A percentile compares a stretch with the other conserved stretches of the same genome.
phyloP scores from a whole-genome alignment of 2,888 invertebrate species.

The Morinoia aosen region DNA sequence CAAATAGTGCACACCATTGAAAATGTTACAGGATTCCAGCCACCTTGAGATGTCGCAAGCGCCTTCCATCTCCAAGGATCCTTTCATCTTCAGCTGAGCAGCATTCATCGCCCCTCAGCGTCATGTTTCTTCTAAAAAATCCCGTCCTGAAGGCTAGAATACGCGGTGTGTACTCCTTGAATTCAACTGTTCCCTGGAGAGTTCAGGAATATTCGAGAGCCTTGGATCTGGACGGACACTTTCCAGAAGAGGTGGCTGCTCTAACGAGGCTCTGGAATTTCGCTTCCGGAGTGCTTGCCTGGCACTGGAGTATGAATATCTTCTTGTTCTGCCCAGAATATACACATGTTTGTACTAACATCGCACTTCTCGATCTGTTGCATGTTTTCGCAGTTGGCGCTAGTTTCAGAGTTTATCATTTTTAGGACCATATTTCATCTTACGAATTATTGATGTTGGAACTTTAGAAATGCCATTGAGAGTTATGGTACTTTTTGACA shows the following conservation, averaged over 20 bases:
- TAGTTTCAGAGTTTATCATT: background rate
- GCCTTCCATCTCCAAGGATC: background rate
- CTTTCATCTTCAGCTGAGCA: background rate
- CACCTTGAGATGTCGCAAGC: background rate
- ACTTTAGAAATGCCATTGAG: no score
- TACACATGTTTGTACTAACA: background rate
- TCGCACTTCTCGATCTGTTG: background rate
- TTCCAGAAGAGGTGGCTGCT: background rate
- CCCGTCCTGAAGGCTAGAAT: background rate
- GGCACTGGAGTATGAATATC: background rate
- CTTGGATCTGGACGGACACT: background rate
- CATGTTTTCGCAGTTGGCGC: background rate
- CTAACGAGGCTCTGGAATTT: background rate
- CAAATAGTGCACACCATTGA: constrained; percentile 19
- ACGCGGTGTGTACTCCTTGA: background rate
- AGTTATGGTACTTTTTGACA: no score
- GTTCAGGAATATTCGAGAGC: background rate
- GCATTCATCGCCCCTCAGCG: background rate
- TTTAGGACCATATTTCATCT: background rate
- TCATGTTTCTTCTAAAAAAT: constrained; percentile 23
- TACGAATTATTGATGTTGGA: background rate
- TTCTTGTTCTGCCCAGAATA: background rate
- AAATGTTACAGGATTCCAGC: constrained; percentile 20
- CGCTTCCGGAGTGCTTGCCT: background rate
- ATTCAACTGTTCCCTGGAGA: background rate